A percentile compares a stretch with the other conserved stretches of the same genome.
phyloP scores from a whole-genome alignment of 2,113 vertebrate species.

The Tauraco erythrolophus region DNA sequence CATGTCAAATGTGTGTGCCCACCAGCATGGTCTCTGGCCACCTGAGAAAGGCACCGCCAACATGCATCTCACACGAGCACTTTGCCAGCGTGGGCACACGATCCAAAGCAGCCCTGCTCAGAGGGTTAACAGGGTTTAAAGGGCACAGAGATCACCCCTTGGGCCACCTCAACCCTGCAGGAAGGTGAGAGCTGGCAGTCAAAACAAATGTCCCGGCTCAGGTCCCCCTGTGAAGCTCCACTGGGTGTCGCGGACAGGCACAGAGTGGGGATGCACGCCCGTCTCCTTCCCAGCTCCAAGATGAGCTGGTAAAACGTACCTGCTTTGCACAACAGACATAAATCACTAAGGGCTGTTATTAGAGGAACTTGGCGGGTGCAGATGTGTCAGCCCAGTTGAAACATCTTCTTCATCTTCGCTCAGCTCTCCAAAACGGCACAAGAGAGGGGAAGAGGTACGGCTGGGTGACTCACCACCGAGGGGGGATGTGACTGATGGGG shows the following conservation, averaged over 20 bases:
- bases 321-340: background rate
- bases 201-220: fast-evolving
- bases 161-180: background rate
- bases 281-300: background rate
- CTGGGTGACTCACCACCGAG: constrained; percentile 6
- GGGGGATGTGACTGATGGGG: constrained; percentile 45
- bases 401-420: background rate
- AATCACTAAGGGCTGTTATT: constrained; percentile 5
- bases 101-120: constrained; percentile 85
- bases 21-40: background rate
- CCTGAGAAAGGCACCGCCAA: background rate
- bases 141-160: background rate
- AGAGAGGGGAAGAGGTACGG: background rate
- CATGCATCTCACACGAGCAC: fast-evolving
- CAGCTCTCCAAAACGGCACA: background rate
- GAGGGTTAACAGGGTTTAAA: constrained; percentile 66
- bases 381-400: background rate
- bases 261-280: fast-evolving
- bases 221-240: background rate
- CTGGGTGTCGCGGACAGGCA: background rate
- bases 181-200: background rate
- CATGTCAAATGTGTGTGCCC: background rate
- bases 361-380: constrained; percentile 31
- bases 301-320: background rate
- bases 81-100: constrained; percentile 81